Base-by-base conservation (phyloP, 2,888 invertebrate genomes). In the Sclerodermus sp. region DNA sequence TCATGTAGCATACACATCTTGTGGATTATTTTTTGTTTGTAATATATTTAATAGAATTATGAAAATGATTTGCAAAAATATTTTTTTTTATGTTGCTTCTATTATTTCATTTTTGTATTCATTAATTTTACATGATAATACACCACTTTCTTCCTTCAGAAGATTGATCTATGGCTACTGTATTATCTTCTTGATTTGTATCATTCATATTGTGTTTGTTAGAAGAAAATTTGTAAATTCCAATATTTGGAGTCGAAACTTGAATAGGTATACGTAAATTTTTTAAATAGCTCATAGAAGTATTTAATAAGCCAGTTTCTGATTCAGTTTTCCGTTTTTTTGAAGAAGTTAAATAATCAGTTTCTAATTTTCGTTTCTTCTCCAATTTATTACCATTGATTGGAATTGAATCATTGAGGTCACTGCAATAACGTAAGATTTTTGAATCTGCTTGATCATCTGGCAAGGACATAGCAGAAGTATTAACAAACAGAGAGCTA, bases 401-500 rank as follows among this genome's bases (percentile, higher is more conserved):
- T n/a, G 60, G 48, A 12, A 59, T 37, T 10, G 62, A 45, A 10
- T 67, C 64, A 1, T 55, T 45, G 1, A 60, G 18, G 13, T 63
- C 64, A 15, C 51, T 61, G 1, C 62, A 60, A 55, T 68, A 64
- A 16, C 60, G 71, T 1, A 65, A 42, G 2, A 64, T 46, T 52
- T 69, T 73, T 8, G 47, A 60, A 30, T 70, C 71, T 5, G 50
- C 23, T 6, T 37, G 17, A 5, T 66, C 67, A 2, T 72, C 72
- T 0, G 61, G 49, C 14, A 67, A 8, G 0, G 77, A 73, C 38
- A 55, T 50, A 4, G 48, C 51, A 0, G 77, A 76, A 0, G 71
- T 74, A 39, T 78, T 78, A 0, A 77, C 77, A 49, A 70, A 78
- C 9, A 77, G 55, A 2, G 77, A 77, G 36, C 67, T 73, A 39